Base-by-base conservation (phyloP, 2,113 vertebrate genomes). In the Axis porcinus region DNA sequence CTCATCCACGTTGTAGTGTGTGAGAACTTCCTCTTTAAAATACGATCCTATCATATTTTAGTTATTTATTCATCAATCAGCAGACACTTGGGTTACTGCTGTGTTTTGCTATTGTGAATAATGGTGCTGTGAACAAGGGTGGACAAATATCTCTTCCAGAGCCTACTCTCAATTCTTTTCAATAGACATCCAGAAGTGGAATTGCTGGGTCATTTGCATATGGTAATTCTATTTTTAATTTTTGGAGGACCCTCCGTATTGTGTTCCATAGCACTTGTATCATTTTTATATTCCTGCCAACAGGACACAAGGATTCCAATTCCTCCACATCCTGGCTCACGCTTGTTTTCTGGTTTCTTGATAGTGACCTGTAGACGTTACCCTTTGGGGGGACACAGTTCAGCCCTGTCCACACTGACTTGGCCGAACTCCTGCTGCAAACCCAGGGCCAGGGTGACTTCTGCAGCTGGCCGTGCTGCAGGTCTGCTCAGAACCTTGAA, bases 401-500 rank as follows among this genome's bases (percentile, higher is more conserved):
- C 40, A n/a, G 8, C 27, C 47, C 70, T 19, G 12, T 58, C 1
- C 17, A 23, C 21, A 7, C 45, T 76, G 27, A 5, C 16, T 40
- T 7, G 8, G 13, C 45, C 0, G 12, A 74, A 60, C 40, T n/a
- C 6, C n/a, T 1, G 0, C 17, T 23, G 81, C 86, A 47, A 50
- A 33, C 28, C 30, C 8, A 15, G 7, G 16, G 36, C 60, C 23
- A 1, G 11, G 11, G 23, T 1, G 13, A 13, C 14, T 33, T 13
- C 60, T 27, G 64, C 2, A 2, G 14, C 15, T 27, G 0, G 25
- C 79, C 2, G 0, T 1, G 15, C 92, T 55, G 43, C 43, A 1
- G 88, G 45, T 27, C 92, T 86, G 17, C 30, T 76, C 36, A 64
- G 76, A 67, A 40, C 76, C 91, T 84, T 58, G 76, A 64, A 43